Evolutionary conservation across 2,113 vertebrate species (phyloP).

Genomic region (Lagopus leucura): DNA sequence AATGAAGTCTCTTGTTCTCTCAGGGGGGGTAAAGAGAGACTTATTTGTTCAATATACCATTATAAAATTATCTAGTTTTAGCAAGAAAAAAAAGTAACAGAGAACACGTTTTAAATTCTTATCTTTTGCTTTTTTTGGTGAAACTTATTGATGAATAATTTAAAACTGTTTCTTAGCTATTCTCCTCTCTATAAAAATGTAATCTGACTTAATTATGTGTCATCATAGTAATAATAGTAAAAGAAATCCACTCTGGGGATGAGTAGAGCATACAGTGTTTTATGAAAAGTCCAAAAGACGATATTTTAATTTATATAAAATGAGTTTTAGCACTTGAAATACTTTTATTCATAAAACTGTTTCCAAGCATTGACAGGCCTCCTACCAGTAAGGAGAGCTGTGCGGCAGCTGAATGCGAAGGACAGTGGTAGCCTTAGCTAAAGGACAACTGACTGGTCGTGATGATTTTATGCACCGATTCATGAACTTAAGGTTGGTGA

Average conservation of each 20-base stretch:
- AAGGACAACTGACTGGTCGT: constrained; percentile 56
- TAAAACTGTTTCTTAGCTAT: constrained; percentile 69
- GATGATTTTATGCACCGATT: constrained; percentile 45
- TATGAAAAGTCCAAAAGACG: constrained; percentile 72
- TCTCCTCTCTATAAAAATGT: constrained; percentile 68
- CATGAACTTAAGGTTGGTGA: constrained; percentile 39
- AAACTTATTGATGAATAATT: constrained; percentile 79
- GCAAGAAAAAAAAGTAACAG: constrained; percentile 7
- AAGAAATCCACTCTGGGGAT: constrained; percentile 68
- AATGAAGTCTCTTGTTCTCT: constrained; percentile 77
- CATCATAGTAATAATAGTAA: constrained; percentile 67
- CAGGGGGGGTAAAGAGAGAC: constrained; percentile 48
- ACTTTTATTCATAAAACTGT: constrained; percentile 25
- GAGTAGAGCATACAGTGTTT: constrained; percentile 55
- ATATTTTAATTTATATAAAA: constrained; percentile 67
- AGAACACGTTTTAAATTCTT: constrained; percentile 60
- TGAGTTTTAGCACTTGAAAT: constrained; percentile 9
- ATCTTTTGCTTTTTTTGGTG: constrained; percentile 42
- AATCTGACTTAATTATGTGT: constrained; percentile 80
- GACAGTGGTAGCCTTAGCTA: neutral
- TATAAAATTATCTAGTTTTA: constrained; percentile 73
- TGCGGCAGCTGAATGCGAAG: neutral
- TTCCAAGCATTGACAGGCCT: constrained; percentile 5
- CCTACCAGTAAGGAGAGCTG: constrained; percentile 14
- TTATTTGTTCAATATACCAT: constrained; percentile 74